Base-by-base conservation (phyloP, 2,797 vertebrate genomes). In the Dendrocincla fuliginosa region DNA sequence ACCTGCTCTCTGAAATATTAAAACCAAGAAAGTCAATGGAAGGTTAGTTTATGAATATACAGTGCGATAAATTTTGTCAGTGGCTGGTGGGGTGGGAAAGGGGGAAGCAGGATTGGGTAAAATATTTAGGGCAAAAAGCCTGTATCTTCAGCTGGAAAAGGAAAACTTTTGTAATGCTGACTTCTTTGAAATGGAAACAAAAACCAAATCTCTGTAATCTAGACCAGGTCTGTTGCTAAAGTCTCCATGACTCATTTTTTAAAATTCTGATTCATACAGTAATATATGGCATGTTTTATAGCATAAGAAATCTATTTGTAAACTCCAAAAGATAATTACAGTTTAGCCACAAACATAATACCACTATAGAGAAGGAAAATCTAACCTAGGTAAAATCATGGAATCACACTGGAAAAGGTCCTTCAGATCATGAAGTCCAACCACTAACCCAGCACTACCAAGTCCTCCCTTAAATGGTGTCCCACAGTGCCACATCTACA, bases 41-140 rank as follows among this genome's bases (percentile, higher is more conserved):
- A 96, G 81, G 78, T 81, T 93, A 91, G 55, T 81, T 91, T 87
- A 84, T 76, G 65, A 93, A 84, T 37, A 87, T 6, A 61, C 12
- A 47, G 20, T 1, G 3, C 75, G 71, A 50, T 35, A 64, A 92
- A 82, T 80, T 57, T 33, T 50, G 16, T 32, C 84, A 87, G 69
- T 1, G 2, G 17, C 53, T 59, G 63, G 25, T 59, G 16, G 47
- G 44, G 30, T 64, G 77, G 24, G 47, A 65, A 82, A 78, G 44
- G 8, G 30, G 33, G 88, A 95, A 89, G 55, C 25, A 28, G 2
- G 30, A 35, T 3, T n/a, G 5, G 42, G 35, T 73, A 50, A 70
- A 89, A 83, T 50, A 73, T 57, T 74, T 75, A 59, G 67, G 18
- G 19, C 25, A 75, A 77, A 69, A 49, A 37, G 2, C 8, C 41